Evolutionary conservation across 2,888 invertebrate genomes (phyloP), one percentile per base, ranked within the genome.

Genomic region (Tryphoninae sp.): DNA sequence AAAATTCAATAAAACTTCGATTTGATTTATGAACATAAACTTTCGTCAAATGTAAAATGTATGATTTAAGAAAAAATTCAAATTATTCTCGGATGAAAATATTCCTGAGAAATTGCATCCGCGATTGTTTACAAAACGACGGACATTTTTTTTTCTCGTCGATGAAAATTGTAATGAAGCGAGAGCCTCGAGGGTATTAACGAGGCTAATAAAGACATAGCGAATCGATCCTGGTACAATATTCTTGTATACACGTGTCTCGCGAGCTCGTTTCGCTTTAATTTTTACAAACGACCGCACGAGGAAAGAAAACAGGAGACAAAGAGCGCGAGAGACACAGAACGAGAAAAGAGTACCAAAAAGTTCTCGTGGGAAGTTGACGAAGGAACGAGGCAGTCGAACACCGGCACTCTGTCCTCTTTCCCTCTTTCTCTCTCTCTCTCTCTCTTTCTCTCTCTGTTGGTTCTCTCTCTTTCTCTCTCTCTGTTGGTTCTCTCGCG

Each of bases 341-440:
- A 45, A 26, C 42, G 53, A 42, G 72, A 49, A 72, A 51, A n/a
- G 68, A 40, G 40, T 61, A 51, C 33, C 9, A 49, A 68, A 68
- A 49, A 33, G 61, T 73, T 71, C 65, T 59, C 77, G 71, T 78
- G 73, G 74, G 71, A 78, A 74, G 61, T 64, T 67, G 72, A 72
- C 72, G 67, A 49, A 49, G 73, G 6, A 69, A 64, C 67, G 67
- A 71, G 65, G 71, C n/a, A 51, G 61, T 49, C 59, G n/a, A 22
- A 45, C 40, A 51, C 45, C 19, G 62, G 64, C 49, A 19, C 40
- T 19, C 8, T 58, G 16, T 61, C 19, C 19, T 77, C 23, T 69
- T 42, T 73, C 59, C 33, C 65, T 78, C 8, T 53, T n/a, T 53
- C 53, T 53, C 53, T 53, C 53, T 53, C 16, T 53, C 53, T 53